Evolutionary conservation across 2,113 vertebrate genomes (phyloP).

Genomic region (Strix aluco): DNA sequence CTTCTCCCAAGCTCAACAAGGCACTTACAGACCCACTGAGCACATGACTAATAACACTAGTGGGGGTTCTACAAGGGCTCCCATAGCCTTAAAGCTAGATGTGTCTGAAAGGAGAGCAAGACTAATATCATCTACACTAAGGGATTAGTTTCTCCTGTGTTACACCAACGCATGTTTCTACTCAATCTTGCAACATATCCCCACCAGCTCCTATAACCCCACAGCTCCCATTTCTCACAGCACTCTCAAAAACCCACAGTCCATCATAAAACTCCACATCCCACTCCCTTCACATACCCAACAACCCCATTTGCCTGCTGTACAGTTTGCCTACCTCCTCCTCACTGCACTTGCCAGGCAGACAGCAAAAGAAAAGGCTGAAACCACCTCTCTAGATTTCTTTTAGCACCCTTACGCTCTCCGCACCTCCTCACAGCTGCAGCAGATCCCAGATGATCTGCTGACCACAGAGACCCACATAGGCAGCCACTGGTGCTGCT

Average conservation of each 20-base stretch:
- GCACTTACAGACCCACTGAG: neutral
- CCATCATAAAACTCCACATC: neutral
- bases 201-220: neutral
- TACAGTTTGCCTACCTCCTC: neutral
- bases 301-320: neutral
- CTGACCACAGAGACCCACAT: slow-evolving; percentile 50
- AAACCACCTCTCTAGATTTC: neutral
- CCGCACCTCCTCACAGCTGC: slow-evolving; percentile 12
- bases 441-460: slow-evolving; percentile 52
- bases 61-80: neutral
- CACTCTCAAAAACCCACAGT: neutral
- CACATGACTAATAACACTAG: neutral
- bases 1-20: neutral
- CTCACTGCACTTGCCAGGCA: neutral
- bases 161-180: neutral
- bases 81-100: neutral
- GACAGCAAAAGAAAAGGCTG: neutral
- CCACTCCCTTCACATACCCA: neutral
- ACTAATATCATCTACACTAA: neutral
- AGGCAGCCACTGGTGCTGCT: slow-evolving; percentile 47
- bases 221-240: neutral
- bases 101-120: neutral
- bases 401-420: neutral
- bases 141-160: neutral
- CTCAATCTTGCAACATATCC: neutral